phyloP scores from a whole-genome alignment of 2,888 invertebrate genomes.

The Lissocephala sabroskyi region DNA sequence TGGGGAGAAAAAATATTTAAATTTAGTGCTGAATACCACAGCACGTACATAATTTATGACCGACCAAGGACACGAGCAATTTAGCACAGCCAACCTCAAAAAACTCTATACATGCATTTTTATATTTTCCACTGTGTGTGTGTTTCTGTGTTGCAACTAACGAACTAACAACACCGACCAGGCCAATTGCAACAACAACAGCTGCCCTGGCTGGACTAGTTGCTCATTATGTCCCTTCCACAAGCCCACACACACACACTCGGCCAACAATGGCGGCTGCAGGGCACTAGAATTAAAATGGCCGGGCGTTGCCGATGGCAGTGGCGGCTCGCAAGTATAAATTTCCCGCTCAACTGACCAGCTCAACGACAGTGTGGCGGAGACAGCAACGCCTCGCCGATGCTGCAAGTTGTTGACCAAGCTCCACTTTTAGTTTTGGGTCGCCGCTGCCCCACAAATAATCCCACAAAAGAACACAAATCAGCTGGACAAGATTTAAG shows the following conservation, averaged over 20 bases:
- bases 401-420: conserved; percentile 15
- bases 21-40: conserved; percentile 65
- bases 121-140: conserved; percentile 3
- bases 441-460: no score
- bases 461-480: no score
- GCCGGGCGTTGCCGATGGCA: no score
- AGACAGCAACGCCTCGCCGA: no score
- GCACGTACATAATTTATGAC: conserved; percentile 67
- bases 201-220: neutral
- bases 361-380: neutral
- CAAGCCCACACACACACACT: conserved; percentile 6
- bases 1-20: conserved; percentile 38
- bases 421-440: neutral
- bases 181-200: neutral
- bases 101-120: conserved; percentile 19
- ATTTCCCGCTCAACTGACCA: conserved; percentile 23
- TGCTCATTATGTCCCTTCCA: conserved; percentile 11
- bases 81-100: conserved; percentile 48
- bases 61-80: conserved; percentile 66
- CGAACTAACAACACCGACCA: conserved; percentile 43
- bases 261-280: neutral
- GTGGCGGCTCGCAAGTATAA: no score
- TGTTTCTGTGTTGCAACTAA: conserved; percentile 32
- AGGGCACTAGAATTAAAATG: no score
- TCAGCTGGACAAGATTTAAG: neutral